Conservation (phyloP, 2,888 invertebrate genomes). For the Drosophila mimica region DNA sequence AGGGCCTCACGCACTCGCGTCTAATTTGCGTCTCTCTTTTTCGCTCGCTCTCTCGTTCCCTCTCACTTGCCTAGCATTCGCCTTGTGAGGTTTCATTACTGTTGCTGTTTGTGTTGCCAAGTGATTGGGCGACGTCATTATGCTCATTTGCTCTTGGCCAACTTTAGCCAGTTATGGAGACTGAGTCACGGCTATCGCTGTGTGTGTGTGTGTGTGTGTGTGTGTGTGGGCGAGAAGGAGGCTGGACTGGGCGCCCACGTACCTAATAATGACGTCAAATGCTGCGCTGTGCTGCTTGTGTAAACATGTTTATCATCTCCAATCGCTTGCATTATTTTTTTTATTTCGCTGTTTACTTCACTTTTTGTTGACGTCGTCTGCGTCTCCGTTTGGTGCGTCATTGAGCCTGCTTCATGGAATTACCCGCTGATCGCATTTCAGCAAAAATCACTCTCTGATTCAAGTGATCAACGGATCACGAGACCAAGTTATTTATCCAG, state of each 20-base stretch:
- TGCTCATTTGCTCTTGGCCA: slow-evolving; percentile 66
- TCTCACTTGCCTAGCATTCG: slow-evolving; percentile 8
- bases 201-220: slow-evolving; percentile 1
- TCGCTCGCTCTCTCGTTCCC: slow-evolving; percentile 12
- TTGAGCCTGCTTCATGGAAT: slow-evolving; percentile 7
- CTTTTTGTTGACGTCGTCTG: slow-evolving; percentile 29
- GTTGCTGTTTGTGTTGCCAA: slow-evolving; percentile 55
- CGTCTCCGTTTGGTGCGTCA: slow-evolving; percentile 37
- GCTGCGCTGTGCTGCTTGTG: slow-evolving; percentile 21
- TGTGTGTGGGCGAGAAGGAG: slow-evolving; percentile 6
- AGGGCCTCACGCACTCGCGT: slow-evolving; percentile 12
- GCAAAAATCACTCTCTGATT: slow-evolving; percentile 24
- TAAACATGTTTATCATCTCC: slow-evolving; percentile 56
- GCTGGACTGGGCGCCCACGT: slow-evolving; percentile 1
- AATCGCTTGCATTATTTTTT: slow-evolving; percentile 17
- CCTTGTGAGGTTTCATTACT: slow-evolving; percentile 46
- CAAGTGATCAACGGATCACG: slow-evolving; percentile 11
- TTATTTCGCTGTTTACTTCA: slow-evolving; percentile 20
- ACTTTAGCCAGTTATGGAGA: slow-evolving; percentile 39
- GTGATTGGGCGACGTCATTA: slow-evolving; percentile 56
- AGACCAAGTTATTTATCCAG: slow-evolving; percentile 12
- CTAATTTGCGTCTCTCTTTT: slow-evolving; percentile 12
- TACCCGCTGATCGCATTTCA: slow-evolving; percentile 23
- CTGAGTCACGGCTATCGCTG: slow-evolving; percentile 54
- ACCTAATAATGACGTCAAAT: slow-evolving; percentile 55